Percentiles rank a stretch among this genome's conserved stretches.
Evolutionary conservation across 2,797 vertebrate genomes (phyloP).

Genomic region (Oreonectes daqikongensis): DNA sequence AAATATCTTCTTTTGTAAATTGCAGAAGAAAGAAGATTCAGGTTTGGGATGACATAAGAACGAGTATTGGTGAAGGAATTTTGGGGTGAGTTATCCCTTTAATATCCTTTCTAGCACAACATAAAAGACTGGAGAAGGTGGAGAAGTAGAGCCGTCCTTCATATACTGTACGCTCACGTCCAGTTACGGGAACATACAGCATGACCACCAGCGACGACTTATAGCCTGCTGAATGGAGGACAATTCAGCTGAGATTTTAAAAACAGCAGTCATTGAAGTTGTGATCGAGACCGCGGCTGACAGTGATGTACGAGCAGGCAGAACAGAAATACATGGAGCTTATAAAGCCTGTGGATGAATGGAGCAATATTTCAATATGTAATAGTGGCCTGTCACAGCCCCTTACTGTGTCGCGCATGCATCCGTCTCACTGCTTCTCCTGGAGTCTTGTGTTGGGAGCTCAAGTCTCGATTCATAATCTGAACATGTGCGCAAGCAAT

Average conservation of each 20-base stretch:
- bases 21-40: background rate
- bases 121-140: background rate
- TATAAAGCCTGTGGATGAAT: conserved; percentile 46
- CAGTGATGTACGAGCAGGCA: conserved; percentile 53
- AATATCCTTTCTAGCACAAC: background rate
- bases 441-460: conserved; percentile 12
- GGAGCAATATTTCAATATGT: conserved; percentile 56
- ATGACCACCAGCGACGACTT: conserved; percentile 9
- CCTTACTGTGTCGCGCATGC: conserved; percentile 19
- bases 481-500: conserved; percentile 9
- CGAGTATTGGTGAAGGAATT: too few relatives aligned
- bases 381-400: conserved; percentile 48
- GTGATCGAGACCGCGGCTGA: conserved; percentile 43
- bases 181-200: conserved; percentile 5
- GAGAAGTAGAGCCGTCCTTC: conserved; percentile 11
- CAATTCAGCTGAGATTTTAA: conserved; percentile 40
- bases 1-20: too few relatives aligned
- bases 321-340: conserved; percentile 52
- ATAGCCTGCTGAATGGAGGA: conserved; percentile 2
- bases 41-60: too few relatives aligned
- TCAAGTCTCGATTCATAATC: conserved; percentile 17
- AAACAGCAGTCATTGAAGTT: conserved; percentile 22
- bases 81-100: background rate
- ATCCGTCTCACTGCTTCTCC: conserved; percentile 36
- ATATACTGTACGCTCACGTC: background rate